These are phyloP conservation scores for Sesamia inferens DNA, from an alignment of 2,888 invertebrate genomes.

Conservation along the genomic window DNA sequence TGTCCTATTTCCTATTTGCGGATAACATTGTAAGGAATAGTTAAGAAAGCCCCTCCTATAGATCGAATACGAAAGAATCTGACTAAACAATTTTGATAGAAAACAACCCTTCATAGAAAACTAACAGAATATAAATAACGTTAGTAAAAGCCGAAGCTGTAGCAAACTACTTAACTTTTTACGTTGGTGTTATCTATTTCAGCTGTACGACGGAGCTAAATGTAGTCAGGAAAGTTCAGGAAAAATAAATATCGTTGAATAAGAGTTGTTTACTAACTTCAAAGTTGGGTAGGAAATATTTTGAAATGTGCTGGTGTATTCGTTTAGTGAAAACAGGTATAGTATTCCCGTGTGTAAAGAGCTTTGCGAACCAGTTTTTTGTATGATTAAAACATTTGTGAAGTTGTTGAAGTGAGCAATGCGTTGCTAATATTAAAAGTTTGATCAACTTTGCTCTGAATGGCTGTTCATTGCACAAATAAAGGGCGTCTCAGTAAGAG, in stretches of 20 bases:
- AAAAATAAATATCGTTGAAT: constrained; percentile 62
- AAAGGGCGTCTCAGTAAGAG: constrained; percentile 4
- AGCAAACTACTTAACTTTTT: constrained; percentile 60
- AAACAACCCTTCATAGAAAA: constrained; percentile 21
- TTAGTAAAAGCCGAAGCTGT: constrained; percentile 37
- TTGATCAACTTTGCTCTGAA: constrained; percentile 35
- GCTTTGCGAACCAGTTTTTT: constrained; percentile 43
- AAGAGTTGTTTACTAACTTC: constrained; percentile 47
- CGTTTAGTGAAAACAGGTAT: constrained; percentile 53
- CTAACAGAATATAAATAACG: constrained; percentile 46
- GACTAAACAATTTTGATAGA: constrained; percentile 27
- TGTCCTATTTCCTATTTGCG: too few species aligned
- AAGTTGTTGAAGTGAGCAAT: constrained; percentile 41
- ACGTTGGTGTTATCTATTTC: constrained; percentile 62
- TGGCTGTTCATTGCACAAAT: constrained; percentile 22
- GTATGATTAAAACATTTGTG: constrained; percentile 54
- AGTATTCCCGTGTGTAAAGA: constrained; percentile 41
- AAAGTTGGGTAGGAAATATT: constrained; percentile 44
- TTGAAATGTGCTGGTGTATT: constrained; percentile 45
- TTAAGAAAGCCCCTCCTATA: not conserved
- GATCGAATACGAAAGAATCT: not conserved
- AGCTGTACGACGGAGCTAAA: constrained; percentile 58
- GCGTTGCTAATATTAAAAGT: constrained; percentile 45
- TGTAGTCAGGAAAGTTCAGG: constrained; percentile 56
- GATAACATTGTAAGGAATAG: not conserved